Evolutionary conservation across 2,797 vertebrate genomes (phyloP), one percentile per base, ranked within the genome.

Genomic region (Eulemur albifrons): DNA sequence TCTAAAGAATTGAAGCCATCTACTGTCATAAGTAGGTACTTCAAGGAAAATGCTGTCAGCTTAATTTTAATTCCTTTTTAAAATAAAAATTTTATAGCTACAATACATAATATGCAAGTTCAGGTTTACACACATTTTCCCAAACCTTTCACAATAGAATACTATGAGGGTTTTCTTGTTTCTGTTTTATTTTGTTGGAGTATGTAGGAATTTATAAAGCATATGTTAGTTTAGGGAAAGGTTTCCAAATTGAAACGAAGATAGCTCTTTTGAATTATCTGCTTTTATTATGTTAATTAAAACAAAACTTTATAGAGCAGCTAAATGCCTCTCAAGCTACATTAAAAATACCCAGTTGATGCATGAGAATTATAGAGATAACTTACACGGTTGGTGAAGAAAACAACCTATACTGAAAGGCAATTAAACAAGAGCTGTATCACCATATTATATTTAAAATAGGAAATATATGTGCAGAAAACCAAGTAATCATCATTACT

Each of bases 251-350:
- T 76, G 67, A 94, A 96, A 94, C 52, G 86, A 96, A 96, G 72
- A 82, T 79, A 73, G 79, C 23, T 92, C 35, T 95, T 94, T 88
- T 96, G 92, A 95, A 96, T 96, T 83, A 90, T 95, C 21, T 92
- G 65, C 65, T 96, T 81, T 93, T 97, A 94, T 96, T 96, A 96
- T 43, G 45, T 48, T 96, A 96, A 97, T 96, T 90, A 90, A 96
- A 96, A 96, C 57, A 95, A 93, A 97, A 96, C 87, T 96, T 76
- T 80, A 85, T 18, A 95, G 67, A 82, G 72, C 43, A 4, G 89
- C 54, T 89, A 91, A 95, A 69, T 92, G 80, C n/a, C 76, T 94
- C 73, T 97, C 86, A 95, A 97, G 93, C 76, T 88, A 86, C 67
- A 95, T 84, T 15, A 92, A 95, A 93, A 95, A 92, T 32, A 90